Base-by-base conservation (phyloP, 2,797 vertebrate genomes). In the Enteromius unitaeniatus region DNA sequence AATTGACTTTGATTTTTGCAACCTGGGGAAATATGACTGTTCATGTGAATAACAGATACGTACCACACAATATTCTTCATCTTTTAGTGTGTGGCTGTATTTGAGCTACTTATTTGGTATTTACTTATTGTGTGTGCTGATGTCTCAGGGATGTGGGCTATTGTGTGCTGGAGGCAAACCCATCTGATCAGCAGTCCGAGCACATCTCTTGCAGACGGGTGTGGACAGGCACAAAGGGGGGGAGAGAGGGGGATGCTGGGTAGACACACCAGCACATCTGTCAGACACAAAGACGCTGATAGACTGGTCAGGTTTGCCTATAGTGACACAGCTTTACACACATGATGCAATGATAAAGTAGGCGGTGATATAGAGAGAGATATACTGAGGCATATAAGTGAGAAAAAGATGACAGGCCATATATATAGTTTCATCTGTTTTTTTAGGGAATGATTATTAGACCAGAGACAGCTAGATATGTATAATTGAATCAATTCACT, bases 171-270 rank as follows among this genome's bases (percentile, higher is more conserved):
- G 55, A 31, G 34, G 51, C 40, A 28, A 82, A 60, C 26, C 6
- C 28, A 64, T 76, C 75, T 88, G 51, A 86, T 90, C 85, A 84
- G 82, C 64, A 88, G 76, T 86, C 87, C 31, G 80, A 82, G 73
- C 87, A 69, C 81, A 84, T 88, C 83, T 62, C 40, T 82, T 7
- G 47, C 87, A 88, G 87, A 88, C 82, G 73, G 84, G 79, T 67
- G 78, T 69, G 64, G 78, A 84, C 80, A 40, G 67, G 47, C 40
- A 37, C 42, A 26, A 26, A 34, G n/a, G 62, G 78, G 21, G 28
- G 40, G 40, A 3, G n/a, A 8, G 21, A n/a, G 37, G 69, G 9
- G 64, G 76, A 40, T 73, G 31, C 26, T 28, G 70, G 69, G 23
- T 34, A 82, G 37, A 67, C 75, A 74, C 64, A 64, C 74, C 72